Evolutionary conservation across 1,140 invertebrate species (phyloP).

Genomic region (Colletes latitarsis): DNA sequence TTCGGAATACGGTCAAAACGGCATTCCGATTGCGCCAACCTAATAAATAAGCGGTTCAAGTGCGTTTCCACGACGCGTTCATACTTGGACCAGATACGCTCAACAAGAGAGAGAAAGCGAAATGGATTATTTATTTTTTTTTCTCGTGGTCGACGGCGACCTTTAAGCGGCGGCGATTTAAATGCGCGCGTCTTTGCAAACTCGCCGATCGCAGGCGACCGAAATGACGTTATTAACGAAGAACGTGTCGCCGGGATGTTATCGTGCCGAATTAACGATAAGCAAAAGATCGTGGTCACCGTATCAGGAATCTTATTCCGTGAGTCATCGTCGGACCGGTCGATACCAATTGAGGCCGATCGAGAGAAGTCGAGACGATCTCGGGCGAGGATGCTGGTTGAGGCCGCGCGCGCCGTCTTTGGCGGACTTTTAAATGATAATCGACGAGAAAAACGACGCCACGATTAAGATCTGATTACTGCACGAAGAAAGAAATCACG

Average conservation of each 20-base stretch:
- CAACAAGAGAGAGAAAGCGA: not conserved
- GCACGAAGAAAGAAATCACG: not conserved
- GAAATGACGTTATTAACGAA: conserved; percentile 58
- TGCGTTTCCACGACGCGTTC: conserved; percentile 29
- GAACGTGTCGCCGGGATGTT: conserved; percentile 61
- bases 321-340: conserved; percentile 63
- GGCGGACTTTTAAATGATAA: conserved; percentile 37
- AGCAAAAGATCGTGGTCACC: conserved; percentile 44
- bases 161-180: conserved; percentile 13
- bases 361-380: conserved; percentile 44
- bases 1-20: not conserved
- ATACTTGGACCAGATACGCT: not conserved
- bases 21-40: not conserved
- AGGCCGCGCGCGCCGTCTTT: conserved; percentile 20
- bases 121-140: not conserved
- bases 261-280: conserved; percentile 61
- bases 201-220: conserved; percentile 36
- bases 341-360: conserved; percentile 64
- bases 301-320: conserved; percentile 39
- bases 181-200: conserved; percentile 3
- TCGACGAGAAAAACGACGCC: conserved; percentile 19
- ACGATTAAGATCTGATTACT: conserved; percentile 15
- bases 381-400: not conserved
- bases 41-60: conserved; percentile 6
- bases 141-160: not conserved